These are phyloP conservation scores for Colletes latitarsis DNA, from an alignment of 1,140 invertebrate genomes.

Conservation along the genomic window DNA sequence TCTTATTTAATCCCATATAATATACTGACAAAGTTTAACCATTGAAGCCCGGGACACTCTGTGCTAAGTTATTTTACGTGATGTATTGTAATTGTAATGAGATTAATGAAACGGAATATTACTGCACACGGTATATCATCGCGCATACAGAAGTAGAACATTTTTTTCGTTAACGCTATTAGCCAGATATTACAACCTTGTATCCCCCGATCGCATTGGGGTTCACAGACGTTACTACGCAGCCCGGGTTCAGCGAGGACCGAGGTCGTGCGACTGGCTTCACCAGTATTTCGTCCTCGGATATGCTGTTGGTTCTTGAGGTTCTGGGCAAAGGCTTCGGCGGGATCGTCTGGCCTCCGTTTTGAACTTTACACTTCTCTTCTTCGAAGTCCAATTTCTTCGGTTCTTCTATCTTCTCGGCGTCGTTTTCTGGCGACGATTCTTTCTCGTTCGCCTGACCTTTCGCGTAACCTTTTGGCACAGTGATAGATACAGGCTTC, in stretches of 20 bases:
- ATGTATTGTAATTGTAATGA: constrained; percentile 34
- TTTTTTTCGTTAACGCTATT: constrained; percentile 33
- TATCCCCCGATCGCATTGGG: constrained; percentile 84
- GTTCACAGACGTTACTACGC: constrained; percentile 82
- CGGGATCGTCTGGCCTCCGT: constrained; percentile 79
- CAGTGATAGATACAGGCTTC: constrained; percentile 71
- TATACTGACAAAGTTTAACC: too few species aligned
- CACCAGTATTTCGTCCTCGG: constrained; percentile 82
- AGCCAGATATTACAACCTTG: constrained; percentile 83
- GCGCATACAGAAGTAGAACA: constrained; percentile 57
- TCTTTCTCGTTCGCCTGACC: constrained; percentile 63
- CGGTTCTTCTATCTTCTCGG: constrained; percentile 62
- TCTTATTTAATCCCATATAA: too few species aligned
- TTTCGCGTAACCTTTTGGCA: constrained; percentile 75
- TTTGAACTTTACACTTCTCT: constrained; percentile 75
- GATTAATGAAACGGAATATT: constrained; percentile 34
- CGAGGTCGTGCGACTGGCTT: constrained; percentile 88
- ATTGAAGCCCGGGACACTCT: too few species aligned
- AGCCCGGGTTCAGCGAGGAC: constrained; percentile 82
- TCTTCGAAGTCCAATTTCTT: constrained; percentile 73
- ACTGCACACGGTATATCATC: constrained; percentile 46
- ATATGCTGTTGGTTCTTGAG: constrained; percentile 85
- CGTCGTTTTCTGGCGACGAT: constrained; percentile 56
- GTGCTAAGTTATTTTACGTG: constrained; percentile 16
- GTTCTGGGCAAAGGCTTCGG: constrained; percentile 89